Evolutionary conservation across 2,888 invertebrate species (phyloP).

Genomic region (Herminia tarsipennalis): DNA sequence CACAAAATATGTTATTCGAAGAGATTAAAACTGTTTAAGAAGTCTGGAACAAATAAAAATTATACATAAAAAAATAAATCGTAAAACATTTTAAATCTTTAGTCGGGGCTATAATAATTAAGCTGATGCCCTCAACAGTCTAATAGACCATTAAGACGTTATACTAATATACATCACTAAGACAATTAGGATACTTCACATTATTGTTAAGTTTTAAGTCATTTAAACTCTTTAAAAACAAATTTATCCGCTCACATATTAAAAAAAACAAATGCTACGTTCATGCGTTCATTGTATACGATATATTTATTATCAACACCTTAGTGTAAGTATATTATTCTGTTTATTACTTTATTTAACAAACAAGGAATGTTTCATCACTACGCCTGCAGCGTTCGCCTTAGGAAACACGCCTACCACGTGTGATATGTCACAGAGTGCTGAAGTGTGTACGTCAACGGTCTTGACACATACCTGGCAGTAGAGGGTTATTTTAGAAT

Average conservation of each 20-base stretch:
- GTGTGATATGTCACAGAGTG: constrained; percentile 51
- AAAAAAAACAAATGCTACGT: not conserved
- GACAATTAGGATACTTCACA: too few relatives aligned
- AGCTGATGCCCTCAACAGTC: too few relatives aligned
- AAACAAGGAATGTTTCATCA: constrained; percentile 36
- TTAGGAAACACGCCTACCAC: constrained; percentile 32
- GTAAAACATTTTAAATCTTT: too few relatives aligned
- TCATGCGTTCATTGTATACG: not conserved
- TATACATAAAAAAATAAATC: too few relatives aligned
- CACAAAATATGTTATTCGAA: too few relatives aligned
- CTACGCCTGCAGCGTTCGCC: constrained; percentile 26
- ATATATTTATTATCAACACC: constrained; percentile 1
- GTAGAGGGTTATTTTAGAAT: constrained; percentile 8
- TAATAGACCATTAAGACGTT: too few relatives aligned
- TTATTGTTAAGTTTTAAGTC: too few relatives aligned
- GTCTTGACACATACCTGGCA: constrained; percentile 33
- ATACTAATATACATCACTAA: too few relatives aligned
- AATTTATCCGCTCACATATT: not conserved
- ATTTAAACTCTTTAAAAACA: too few relatives aligned
- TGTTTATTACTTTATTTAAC: constrained; percentile 12
- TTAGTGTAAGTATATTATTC: not conserved
- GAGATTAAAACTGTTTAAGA: too few relatives aligned
- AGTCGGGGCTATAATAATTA: too few relatives aligned
- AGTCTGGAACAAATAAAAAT: too few relatives aligned
- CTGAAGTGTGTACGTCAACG: constrained; percentile 46